Conservation (phyloP, 2,113 vertebrate species). For the Blennius ocellaris region DNA sequence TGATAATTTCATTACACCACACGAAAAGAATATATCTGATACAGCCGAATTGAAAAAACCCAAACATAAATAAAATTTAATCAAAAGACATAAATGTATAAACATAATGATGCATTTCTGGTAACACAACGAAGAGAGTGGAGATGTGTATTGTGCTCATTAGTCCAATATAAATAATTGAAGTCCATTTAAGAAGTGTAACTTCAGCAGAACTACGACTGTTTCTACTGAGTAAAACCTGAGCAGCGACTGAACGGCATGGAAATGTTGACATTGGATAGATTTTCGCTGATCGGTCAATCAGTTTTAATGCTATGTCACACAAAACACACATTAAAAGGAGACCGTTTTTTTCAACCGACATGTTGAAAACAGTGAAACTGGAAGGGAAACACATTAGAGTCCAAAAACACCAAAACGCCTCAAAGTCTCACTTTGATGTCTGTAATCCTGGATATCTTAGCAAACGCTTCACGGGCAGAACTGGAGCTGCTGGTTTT, state of each 20-base stretch:
- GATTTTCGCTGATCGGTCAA: background rate
- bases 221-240: background rate
- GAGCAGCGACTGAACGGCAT: background rate
- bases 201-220: background rate
- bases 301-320: background rate
- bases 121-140: too few relatives aligned
- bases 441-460: background rate
- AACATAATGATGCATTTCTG: too few relatives aligned
- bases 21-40: background rate
- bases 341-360: background rate
- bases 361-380: background rate
- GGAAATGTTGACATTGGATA: background rate
- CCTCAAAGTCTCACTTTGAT: slow-evolving; percentile 1
- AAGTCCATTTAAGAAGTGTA: background rate
- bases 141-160: slow-evolving; percentile 6
- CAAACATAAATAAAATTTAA: too few relatives aligned
- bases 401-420: background rate
- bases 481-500: slow-evolving; percentile 39
- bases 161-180: slow-evolving; percentile 32
- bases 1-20: background rate
- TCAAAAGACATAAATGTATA: too few relatives aligned
- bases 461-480: background rate
- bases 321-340: slow-evolving; percentile 1
- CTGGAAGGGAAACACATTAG: background rate
- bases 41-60: too few relatives aligned